Conservation (phyloP, 2,797 vertebrate species). For the Sphenopsis melanotis region DNA sequence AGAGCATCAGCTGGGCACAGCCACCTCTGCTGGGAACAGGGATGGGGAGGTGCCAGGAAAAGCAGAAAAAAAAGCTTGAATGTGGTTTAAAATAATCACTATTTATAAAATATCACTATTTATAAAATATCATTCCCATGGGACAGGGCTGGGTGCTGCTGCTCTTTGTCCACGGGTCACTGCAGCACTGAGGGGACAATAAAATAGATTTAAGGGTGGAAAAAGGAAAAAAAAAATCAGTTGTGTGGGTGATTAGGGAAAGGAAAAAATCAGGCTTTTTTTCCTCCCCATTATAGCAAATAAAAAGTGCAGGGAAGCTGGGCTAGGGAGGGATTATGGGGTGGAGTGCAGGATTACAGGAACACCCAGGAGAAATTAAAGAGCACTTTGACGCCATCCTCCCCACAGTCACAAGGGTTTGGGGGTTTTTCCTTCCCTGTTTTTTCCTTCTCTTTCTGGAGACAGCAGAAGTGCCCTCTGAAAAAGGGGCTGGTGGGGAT, state of each 20-base stretch:
- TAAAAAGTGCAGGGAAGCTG: background rate
- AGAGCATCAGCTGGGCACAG: background rate
- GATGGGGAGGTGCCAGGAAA: background rate
- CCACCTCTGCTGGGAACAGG: background rate
- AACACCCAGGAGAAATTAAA: conserved; percentile 39
- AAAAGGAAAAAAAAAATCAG: background rate
- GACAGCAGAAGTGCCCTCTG: no score
- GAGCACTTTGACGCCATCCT: background rate
- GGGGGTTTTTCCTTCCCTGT: rapidly evolving
- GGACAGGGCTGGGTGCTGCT: background rate
- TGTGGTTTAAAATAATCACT: background rate
- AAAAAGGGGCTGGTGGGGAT: background rate
- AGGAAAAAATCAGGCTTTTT: background rate
- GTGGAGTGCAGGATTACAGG: conserved; percentile 7
- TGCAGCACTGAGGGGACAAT: background rate
- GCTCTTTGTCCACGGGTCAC: background rate
- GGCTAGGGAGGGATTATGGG: conserved; percentile 3
- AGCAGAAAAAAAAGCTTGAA: background rate
- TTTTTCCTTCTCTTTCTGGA: background rate
- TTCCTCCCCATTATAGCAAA: background rate
- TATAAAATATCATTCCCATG: background rate
- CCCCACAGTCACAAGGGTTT: rapidly evolving
- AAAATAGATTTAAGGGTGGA: background rate
- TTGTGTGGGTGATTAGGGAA: background rate
- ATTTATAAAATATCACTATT: rapidly evolving